Evolutionary conservation across 2,888 invertebrate genomes (phyloP).

Genomic region (Spatulosminthurus flaviceps): DNA sequence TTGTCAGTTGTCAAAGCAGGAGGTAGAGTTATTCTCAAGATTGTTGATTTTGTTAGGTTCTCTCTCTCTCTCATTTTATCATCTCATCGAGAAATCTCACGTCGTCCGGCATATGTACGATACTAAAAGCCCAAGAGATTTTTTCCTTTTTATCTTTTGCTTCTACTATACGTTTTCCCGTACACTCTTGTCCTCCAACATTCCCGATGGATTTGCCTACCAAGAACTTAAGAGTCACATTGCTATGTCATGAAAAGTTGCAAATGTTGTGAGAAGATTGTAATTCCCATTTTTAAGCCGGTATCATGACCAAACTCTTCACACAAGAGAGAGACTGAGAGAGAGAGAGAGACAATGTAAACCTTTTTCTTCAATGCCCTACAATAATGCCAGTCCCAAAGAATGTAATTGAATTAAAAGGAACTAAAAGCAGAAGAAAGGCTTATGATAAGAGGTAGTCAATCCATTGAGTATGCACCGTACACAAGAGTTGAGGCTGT

Average conservation of each 20-base stretch:
- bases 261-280: not conserved
- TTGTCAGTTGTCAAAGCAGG: conserved; percentile 12
- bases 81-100: conserved; percentile 26
- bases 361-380: not conserved
- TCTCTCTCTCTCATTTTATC: no score
- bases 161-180: no score
- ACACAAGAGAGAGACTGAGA: conserved; percentile 1
- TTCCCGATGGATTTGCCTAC: no score
- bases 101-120: no score
- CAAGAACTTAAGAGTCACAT: not conserved
- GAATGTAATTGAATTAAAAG: conserved; percentile 23
- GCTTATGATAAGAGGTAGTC: not conserved
- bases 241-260: conserved; percentile 7
- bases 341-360: not conserved
- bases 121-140: not conserved
- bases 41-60: conserved; percentile 18
- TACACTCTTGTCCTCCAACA: not conserved
- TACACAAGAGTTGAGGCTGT: not conserved
- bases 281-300: conserved; percentile 13
- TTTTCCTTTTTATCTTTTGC: not conserved
- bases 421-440: conserved; percentile 1
- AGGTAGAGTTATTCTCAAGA: conserved; percentile 7
- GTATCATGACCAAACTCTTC: conserved; percentile 14
- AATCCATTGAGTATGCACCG: not conserved
- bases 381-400: not conserved